A percentile compares a stretch with the other conserved stretches of the same genome.
Evolutionary conservation across 2,113 vertebrate genomes (phyloP).

Genomic region (Tauraco erythrolophus): DNA sequence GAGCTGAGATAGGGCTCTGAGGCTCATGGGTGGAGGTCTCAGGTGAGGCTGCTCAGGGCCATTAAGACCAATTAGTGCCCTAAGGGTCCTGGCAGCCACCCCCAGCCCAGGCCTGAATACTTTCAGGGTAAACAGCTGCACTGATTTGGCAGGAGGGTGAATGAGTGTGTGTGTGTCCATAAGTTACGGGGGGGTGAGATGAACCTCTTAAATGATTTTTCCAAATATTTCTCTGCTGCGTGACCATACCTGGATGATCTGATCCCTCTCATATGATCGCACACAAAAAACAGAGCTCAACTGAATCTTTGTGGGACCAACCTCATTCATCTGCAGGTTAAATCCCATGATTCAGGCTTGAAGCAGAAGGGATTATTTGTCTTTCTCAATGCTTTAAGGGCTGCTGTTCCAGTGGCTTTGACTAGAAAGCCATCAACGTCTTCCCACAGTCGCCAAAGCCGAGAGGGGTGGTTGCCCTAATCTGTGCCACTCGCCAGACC

Average conservation of each 20-base stretch:
- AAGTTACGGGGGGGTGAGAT: rapidly evolving
- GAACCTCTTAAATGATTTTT: background rate
- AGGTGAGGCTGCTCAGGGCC: background rate
- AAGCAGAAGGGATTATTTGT: background rate
- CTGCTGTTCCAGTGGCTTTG: background rate
- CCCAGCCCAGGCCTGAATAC: background rate
- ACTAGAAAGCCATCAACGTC: rapidly evolving
- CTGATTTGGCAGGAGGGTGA: background rate
- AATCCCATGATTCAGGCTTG: background rate
- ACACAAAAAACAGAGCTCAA: background rate
- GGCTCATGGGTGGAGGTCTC: background rate
- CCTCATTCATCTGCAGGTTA: background rate
- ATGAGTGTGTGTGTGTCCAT: rapidly evolving
- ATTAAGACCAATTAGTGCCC: background rate
- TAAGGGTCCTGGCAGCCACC: background rate
- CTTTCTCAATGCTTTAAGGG: rapidly evolving
- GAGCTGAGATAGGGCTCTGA: background rate
- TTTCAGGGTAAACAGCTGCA: background rate
- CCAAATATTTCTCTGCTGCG: rapidly evolving
- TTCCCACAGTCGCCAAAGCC: background rate
- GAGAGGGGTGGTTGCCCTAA: rapidly evolving
- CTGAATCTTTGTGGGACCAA: background rate
- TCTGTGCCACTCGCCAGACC: background rate
- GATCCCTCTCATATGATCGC: background rate
- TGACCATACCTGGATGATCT: background rate